Evolutionary conservation across 1,140 invertebrate species (phyloP).

Genomic region (Lasioglossum baleicum): DNA sequence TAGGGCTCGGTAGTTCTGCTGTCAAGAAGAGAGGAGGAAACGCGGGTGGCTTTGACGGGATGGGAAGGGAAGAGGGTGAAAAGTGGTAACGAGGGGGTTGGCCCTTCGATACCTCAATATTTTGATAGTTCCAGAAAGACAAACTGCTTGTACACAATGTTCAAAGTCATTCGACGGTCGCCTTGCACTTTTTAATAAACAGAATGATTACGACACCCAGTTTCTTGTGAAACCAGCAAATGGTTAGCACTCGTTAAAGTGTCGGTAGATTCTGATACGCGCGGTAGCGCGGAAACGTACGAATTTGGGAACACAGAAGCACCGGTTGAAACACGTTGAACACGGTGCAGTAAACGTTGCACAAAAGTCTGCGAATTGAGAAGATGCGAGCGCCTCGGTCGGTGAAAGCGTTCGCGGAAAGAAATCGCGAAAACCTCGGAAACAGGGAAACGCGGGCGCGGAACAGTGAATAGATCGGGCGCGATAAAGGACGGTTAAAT

Average conservation of each 20-base stretch:
- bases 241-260: neutral
- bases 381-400: neutral
- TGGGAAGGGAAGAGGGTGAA: neutral
- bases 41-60: neutral
- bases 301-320: neutral
- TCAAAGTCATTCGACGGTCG: too few species aligned
- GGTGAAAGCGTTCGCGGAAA: neutral
- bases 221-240: too few species aligned
- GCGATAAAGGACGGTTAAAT: slow-evolving; percentile 28
- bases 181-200: too few species aligned
- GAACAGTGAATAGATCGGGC: neutral
- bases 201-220: too few species aligned
- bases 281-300: neutral
- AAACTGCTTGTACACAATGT: too few species aligned
- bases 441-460: slow-evolving; percentile 10
- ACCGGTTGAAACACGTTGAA: slow-evolving; percentile 12
- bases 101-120: too few species aligned
- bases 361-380: neutral
- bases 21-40: neutral
- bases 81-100: neutral
- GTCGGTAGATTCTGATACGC: neutral
- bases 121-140: too few species aligned
- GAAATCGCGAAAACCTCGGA: neutral
- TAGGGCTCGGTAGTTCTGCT: too few species aligned
- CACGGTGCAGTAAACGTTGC: neutral